Evolutionary conservation across 2,797 vertebrate species (phyloP), one percentile per base, ranked within the genome.

Genomic region (Stomatorhinus walkeri): DNA sequence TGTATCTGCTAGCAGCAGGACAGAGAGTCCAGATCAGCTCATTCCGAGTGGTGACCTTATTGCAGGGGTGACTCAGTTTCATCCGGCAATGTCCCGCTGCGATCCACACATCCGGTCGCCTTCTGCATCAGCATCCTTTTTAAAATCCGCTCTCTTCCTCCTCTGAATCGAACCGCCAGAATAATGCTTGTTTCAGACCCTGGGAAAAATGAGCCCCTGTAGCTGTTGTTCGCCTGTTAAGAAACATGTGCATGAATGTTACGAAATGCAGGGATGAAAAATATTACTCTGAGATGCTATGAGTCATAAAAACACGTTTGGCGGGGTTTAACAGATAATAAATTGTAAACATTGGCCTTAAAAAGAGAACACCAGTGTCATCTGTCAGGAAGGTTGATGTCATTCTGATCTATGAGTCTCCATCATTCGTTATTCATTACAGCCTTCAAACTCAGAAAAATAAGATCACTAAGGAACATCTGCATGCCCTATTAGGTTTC

Each of bases 21-120:
- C 91, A 91, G 89, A 89, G 88, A 85, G 89, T 87, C 68, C 89
- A 85, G 84, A 88, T 19, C 32, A 84, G 89, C 84, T 86, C 64
- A 87, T 89, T 88, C 56, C 54, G 46, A 79, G 32, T 1, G 12
- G 54, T 68, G 88, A 89, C 88, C 68, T 91, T 87, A 88, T 46
- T 28, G 10, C 19, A 14, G 81, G 16, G 32, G 24, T 24, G 61
- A 36, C 36, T 88, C 4, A 3, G 56, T 84, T 88, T 68, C 87
- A 51, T 54, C 61, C 14, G 3, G 10, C 76, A 16, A 56, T 12
- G 5, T 43, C 40, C 46, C 1, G 2, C 40, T 7, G 48, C 46
- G 52, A 64, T 48, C 22, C 68, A 81, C 22, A 43, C 24, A 36
- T 36, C 83, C 61, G 3, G n/a, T 12, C 46, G 36, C 43, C 36